Evolutionary conservation across 1,140 invertebrate genomes (phyloP).

Genomic region (Zaprionus ornatus): DNA sequence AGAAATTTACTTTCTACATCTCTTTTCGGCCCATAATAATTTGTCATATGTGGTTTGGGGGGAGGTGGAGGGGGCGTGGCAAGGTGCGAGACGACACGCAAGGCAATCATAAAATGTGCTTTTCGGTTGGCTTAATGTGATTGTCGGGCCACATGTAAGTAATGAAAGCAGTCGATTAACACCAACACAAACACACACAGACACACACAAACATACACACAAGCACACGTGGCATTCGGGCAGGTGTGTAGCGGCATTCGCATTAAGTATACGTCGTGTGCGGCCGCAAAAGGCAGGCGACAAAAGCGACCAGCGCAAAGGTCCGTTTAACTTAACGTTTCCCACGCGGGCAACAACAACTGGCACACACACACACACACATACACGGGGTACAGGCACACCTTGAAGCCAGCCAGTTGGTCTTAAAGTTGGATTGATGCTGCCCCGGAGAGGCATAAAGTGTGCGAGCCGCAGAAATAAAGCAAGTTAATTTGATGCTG

Average conservation of each 20-base stretch:
- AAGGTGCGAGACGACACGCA: conserved; percentile 42
- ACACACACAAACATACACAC: conserved; percentile 1
- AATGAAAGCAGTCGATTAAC: conserved; percentile 68
- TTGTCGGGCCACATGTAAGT: conserved; percentile 55
- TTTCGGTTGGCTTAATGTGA: conserved; percentile 76
- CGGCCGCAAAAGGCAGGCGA: conserved; percentile 16
- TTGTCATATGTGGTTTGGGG: conserved; percentile 14
- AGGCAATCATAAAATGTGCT: conserved; percentile 74
- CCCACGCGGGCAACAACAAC: conserved; percentile 47
- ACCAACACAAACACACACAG: conserved; percentile 35
- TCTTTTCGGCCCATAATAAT: conserved; percentile 27
- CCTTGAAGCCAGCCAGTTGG: not conserved
- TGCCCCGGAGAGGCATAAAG: conserved; percentile 36
- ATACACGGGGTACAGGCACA: not conserved
- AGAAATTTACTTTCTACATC: conserved; percentile 8
- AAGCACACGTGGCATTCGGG: not conserved
- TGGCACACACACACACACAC: conserved; percentile 8
- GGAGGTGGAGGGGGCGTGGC: not conserved
- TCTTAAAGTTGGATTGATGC: conserved; percentile 45
- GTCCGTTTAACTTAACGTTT: conserved; percentile 73
- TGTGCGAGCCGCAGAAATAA: conserved; percentile 14
- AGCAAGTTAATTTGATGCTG: conserved; percentile 30
- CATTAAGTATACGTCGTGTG: conserved; percentile 44
- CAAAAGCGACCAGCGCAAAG: conserved; percentile 64
- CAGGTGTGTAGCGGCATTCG: not conserved